Conservation (phyloP, 2,888 invertebrate genomes). For the Ophion obscuratus region DNA sequence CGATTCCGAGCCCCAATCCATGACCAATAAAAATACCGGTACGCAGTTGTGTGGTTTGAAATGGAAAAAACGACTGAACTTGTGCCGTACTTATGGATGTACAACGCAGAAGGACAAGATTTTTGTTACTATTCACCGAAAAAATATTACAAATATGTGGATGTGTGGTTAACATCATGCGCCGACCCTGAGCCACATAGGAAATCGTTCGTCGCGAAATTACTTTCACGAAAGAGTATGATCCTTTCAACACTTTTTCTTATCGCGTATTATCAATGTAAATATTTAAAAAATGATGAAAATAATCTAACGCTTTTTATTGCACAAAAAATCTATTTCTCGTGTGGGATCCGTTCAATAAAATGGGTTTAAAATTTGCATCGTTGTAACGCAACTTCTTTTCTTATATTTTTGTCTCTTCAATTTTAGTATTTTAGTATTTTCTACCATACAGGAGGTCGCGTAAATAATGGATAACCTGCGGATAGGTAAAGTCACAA, state of each 20-base stretch:
- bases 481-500: too few relatives aligned
- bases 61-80: slow-evolving; percentile 39
- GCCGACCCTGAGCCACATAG: slow-evolving; percentile 29
- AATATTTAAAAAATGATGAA: not conserved
- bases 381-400: too few relatives aligned
- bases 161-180: slow-evolving; percentile 22
- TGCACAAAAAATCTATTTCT: slow-evolving; percentile 5
- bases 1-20: slow-evolving; percentile 39
- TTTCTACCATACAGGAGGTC: not conserved
- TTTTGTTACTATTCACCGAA: slow-evolving; percentile 50
- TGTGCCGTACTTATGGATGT: slow-evolving; percentile 36
- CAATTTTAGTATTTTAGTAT: not conserved
- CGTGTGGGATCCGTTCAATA: not conserved
- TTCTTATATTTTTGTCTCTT: too few relatives aligned
- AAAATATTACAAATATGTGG: slow-evolving; percentile 40
- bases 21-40: slow-evolving; percentile 35
- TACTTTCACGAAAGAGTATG: slow-evolving; percentile 48
- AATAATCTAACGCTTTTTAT: slow-evolving; percentile 11
- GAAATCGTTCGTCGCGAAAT: slow-evolving; percentile 13
- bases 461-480: too few relatives aligned
- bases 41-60: slow-evolving; percentile 49
- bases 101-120: slow-evolving; percentile 35
- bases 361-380: not conserved
- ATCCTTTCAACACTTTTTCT: slow-evolving; percentile 26
- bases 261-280: slow-evolving; percentile 6